Evolutionary conservation across 1,140 invertebrate genomes (phyloP).

Genomic region (Episyrphus balteatus): DNA sequence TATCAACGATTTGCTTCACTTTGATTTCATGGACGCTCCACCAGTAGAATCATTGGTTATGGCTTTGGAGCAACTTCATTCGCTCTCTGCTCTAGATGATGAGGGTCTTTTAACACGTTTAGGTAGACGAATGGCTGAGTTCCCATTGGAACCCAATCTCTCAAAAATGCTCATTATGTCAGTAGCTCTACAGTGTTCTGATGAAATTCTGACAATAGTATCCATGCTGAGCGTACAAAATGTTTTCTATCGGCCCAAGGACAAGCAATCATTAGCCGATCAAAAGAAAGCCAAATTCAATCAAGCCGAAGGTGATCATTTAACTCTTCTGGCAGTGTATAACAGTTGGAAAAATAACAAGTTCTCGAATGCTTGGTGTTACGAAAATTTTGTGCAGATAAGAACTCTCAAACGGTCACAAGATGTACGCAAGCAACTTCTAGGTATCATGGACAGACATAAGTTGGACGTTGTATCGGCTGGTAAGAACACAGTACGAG

Average conservation of each 20-base stretch:
- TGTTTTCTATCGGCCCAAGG: slow-evolving; percentile 94
- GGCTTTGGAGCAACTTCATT: slow-evolving; percentile 94
- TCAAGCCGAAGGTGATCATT: slow-evolving; percentile 95
- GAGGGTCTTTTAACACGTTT: slow-evolving; percentile 90
- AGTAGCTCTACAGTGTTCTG: slow-evolving; percentile 94
- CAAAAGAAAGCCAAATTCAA: slow-evolving; percentile 99
- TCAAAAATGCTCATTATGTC: slow-evolving; percentile 99
- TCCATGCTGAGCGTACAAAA: slow-evolving; percentile 99
- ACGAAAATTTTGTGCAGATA: slow-evolving; percentile 99
- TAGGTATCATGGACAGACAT: slow-evolving; percentile 97
- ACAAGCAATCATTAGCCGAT: slow-evolving; percentile 96
- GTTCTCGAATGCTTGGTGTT: slow-evolving; percentile 98
- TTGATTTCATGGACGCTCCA: slow-evolving; percentile 99
- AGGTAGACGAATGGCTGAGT: slow-evolving; percentile 96
- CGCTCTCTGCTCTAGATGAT: slow-evolving; percentile 91
- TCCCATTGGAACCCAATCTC: slow-evolving; percentile 96
- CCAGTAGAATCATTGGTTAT: slow-evolving; percentile 94
- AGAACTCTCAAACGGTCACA: slow-evolving; percentile 93
- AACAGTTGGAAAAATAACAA: slow-evolving; percentile 99
- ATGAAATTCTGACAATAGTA: slow-evolving; percentile 97
- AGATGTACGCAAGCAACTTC: slow-evolving; percentile 94
- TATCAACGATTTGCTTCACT: slow-evolving; percentile 98
- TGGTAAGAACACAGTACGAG: slow-evolving; percentile 86
- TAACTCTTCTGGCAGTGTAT: slow-evolving; percentile 95
- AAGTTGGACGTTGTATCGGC: slow-evolving; percentile 96